Evolutionary conservation across 2,888 invertebrate genomes (phyloP).

Genomic region (Clitarchus hookeri): DNA sequence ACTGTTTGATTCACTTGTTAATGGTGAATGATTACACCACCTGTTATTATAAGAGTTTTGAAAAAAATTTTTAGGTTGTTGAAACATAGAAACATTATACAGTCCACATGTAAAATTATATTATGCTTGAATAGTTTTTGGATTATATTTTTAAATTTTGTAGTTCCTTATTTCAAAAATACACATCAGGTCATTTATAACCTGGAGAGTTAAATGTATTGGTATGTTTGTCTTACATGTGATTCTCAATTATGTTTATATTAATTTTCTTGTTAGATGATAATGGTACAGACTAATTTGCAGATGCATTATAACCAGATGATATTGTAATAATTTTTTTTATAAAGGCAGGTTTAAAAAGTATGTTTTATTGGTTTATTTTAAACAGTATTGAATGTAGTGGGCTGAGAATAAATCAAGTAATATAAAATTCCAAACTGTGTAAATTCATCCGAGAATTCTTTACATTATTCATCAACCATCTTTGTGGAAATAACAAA

Average conservation of each 20-base stretch:
- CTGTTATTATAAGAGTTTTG: neutral
- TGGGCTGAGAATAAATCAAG: neutral
- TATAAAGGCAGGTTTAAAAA: neutral
- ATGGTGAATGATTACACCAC: neutral
- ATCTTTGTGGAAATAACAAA: neutral
- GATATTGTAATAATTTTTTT: neutral
- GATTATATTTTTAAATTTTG: neutral
- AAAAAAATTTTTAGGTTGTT: neutral
- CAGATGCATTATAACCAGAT: neutral
- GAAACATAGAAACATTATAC: neutral
- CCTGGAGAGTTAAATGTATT: neutral
- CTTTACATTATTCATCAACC: neutral
- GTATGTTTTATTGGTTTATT: neutral
- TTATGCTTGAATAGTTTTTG: neutral
- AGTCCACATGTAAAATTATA: neutral
- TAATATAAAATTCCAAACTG: neutral
- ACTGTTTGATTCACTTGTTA: neutral
- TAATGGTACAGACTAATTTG: neutral
- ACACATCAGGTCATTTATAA: neutral
- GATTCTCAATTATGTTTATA: neutral
- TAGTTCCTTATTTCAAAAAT: neutral
- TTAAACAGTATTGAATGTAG: slow-evolving; percentile 2
- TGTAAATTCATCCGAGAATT: neutral
- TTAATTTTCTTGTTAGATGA: neutral
- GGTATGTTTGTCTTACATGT: neutral